These are phyloP conservation scores for Lepisosteus osseus DNA, from an alignment of 2,113 vertebrate species.

Conservation along the genomic window DNA sequence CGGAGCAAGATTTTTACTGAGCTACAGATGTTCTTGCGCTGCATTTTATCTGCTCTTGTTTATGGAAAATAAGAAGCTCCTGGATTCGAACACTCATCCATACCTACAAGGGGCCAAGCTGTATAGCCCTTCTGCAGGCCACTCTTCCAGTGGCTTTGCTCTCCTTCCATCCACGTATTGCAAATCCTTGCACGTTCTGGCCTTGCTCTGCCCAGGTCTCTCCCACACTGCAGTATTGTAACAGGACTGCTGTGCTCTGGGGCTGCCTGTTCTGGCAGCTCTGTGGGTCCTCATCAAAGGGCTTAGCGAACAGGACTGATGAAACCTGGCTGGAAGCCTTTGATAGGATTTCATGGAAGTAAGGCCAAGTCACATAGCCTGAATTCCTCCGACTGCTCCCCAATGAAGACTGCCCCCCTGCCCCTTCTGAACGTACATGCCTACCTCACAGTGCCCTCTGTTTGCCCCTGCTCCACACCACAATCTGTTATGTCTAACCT, in stretches of 20 bases:
- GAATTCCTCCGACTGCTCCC: conserved; percentile 44
- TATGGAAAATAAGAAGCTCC: no score
- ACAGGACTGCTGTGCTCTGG: conserved; percentile 18
- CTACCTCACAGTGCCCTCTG: conserved; percentile 4
- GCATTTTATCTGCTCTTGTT: no score
- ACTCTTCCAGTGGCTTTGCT: no score
- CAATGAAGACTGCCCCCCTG: conserved; percentile 33
- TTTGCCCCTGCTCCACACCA: conserved; percentile 3
- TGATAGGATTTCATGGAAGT: conserved; percentile 62
- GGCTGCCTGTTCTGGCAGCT: conserved; percentile 33
- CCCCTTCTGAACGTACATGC: conserved; percentile 12
- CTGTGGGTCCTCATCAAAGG: conserved; percentile 37
- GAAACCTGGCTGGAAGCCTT: conserved; percentile 42
- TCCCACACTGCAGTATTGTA: neutral
- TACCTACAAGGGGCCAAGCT: no score
- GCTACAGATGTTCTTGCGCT: no score
- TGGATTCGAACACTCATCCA: no score
- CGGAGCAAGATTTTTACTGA: no score
- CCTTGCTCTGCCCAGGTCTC: neutral
- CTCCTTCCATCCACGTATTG: no score
- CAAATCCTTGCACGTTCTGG: no score
- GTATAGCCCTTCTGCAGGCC: no score
- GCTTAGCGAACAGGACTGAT: conserved; percentile 42
- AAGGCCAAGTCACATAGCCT: conserved; percentile 48
- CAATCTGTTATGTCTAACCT: conserved; percentile 3